These are phyloP conservation scores for Danio tinwini DNA, from an alignment of 2,797 vertebrate genomes.

Conservation along the genomic window DNA sequence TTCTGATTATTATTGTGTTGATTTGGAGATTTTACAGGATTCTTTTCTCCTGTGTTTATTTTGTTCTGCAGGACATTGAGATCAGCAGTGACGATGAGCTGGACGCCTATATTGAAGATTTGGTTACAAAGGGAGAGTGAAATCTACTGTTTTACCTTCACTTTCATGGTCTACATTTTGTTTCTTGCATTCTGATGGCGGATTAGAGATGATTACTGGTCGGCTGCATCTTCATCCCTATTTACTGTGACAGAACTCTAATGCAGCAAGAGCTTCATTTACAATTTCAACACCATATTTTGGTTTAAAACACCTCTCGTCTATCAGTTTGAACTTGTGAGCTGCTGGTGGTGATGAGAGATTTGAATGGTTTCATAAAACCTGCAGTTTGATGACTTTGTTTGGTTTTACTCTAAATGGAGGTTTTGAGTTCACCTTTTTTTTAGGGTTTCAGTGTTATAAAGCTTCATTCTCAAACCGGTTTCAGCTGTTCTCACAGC, in stretches of 20 bases:
- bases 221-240: not conserved
- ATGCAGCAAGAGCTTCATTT: not conserved
- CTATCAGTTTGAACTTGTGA: slow-evolving; percentile 16
- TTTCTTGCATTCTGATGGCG: not conserved
- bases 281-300: not conserved
- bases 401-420: slow-evolving; percentile 16
- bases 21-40: not conserved
- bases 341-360: slow-evolving; percentile 24
- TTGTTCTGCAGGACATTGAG: slow-evolving; percentile 89
- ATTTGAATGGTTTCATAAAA: not conserved
- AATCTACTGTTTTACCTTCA: slow-evolving; percentile 21
- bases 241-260: slow-evolving; percentile 9
- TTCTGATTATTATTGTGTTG: not conserved
- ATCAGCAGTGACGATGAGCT: slow-evolving; percentile 98
- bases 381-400: not conserved
- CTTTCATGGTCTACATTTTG: not conserved
- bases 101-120: slow-evolving; percentile 97
- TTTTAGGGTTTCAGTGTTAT: slow-evolving; percentile 20
- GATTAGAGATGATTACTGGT: slow-evolving; percentile 8
- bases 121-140: slow-evolving; percentile 97
- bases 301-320: not conserved
- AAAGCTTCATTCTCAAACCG: slow-evolving; percentile 30
- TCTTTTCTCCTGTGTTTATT: slow-evolving; percentile 6
- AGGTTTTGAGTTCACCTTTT: slow-evolving; percentile 21
- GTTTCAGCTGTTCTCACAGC: slow-evolving; percentile 15